These are phyloP conservation scores for Anguilla rostrata DNA, from an alignment of 2,113 vertebrate genomes.

Conservation along the genomic window DNA sequence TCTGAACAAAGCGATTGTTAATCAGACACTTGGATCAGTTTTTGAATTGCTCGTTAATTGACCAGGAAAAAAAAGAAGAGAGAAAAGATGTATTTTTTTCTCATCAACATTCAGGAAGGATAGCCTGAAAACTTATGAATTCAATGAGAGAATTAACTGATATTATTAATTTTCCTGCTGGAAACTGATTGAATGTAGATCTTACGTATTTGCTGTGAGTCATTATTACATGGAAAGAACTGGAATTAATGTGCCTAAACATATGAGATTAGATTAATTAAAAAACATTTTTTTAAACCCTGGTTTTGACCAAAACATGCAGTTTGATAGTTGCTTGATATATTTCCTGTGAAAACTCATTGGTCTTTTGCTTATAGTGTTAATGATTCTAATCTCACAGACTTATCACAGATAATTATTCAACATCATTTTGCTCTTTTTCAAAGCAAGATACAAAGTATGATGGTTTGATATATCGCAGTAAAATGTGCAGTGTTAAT, in stretches of 20 bases:
- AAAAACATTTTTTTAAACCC: too few species aligned
- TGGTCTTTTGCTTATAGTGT: background rate
- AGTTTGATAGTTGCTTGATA: background rate
- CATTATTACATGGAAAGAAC: background rate
- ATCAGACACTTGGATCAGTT: background rate
- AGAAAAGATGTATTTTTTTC: background rate
- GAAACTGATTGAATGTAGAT: background rate
- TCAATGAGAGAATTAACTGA: background rate
- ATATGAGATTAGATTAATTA: background rate
- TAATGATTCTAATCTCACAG: background rate
- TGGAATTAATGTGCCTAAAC: background rate
- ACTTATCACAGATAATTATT: background rate
- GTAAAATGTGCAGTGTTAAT: too few species aligned
- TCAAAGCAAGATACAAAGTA: too few species aligned
- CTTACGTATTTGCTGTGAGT: background rate
- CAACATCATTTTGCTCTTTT: too few species aligned
- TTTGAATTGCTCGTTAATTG: background rate
- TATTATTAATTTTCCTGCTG: background rate
- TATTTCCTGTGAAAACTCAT: background rate
- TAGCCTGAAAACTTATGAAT: background rate
- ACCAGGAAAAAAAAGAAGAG: background rate
- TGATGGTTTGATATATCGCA: too few species aligned
- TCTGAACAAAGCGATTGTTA: background rate
- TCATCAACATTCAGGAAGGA: constrained; percentile 6
- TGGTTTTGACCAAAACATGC: background rate